Conservation (phyloP, 2,797 vertebrate genomes). For the Pteropus rufus region DNA sequence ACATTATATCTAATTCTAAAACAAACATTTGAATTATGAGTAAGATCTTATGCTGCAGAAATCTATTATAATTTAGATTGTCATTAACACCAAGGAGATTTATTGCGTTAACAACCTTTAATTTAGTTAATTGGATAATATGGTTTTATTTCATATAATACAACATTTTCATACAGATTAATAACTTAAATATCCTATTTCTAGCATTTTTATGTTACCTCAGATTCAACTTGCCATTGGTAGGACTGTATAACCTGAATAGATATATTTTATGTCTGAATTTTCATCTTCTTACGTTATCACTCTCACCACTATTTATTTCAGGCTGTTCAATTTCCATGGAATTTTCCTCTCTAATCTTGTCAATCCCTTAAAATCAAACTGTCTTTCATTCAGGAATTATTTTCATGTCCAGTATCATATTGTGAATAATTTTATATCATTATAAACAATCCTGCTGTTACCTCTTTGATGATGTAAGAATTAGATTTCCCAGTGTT, state of each 20-base stretch:
- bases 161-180: background rate
- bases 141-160: constrained; percentile 15
- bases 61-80: constrained; percentile 1
- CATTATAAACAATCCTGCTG: constrained; percentile 19
- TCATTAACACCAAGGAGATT: background rate
- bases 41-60: background rate
- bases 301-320: background rate
- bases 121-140: background rate
- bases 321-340: background rate
- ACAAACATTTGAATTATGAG: background rate
- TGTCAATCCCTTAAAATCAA: background rate
- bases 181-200: constrained; percentile 4
- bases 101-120: background rate
- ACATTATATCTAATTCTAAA: constrained; percentile 15
- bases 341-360: background rate
- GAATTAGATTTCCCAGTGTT: constrained; percentile 58
- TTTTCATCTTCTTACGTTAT: background rate
- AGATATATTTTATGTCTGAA: background rate
- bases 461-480: constrained; percentile 44
- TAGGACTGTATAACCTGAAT: background rate
- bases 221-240: background rate
- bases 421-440: constrained; percentile 49
- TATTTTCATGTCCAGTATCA: background rate
- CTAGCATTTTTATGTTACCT: background rate
- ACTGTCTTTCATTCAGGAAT: background rate